Conservation (phyloP, 2,888 invertebrate species). For the Aporophyla nigra region DNA sequence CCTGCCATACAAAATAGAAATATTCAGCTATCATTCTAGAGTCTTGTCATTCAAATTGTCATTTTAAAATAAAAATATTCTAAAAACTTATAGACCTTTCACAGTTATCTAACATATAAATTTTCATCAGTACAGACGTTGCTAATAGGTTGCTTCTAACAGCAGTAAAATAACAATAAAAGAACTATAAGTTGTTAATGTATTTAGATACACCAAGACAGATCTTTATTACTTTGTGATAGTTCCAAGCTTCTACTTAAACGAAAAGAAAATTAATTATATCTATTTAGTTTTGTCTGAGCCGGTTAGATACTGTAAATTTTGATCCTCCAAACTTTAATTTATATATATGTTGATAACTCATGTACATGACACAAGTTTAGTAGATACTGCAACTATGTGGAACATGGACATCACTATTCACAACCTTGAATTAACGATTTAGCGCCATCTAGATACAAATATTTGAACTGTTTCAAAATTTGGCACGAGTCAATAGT, state of each 20-base stretch:
- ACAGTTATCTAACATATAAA: no score
- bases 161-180: no score
- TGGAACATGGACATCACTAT: slow-evolving; percentile 58
- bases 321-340: neutral
- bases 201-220: no score
- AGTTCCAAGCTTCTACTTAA: neutral
- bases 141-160: no score
- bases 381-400: neutral
- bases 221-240: neutral
- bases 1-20: no score
- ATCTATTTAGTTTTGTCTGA: neutral
- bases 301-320: neutral
- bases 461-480: slow-evolving; percentile 47
- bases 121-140: no score
- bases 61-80: no score
- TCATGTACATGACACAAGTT: neutral
- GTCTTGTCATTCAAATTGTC: no score
- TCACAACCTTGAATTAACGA: slow-evolving; percentile 48
- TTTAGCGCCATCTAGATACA: slow-evolving; percentile 58
- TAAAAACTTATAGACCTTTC: no score
- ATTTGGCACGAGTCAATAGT: neutral
- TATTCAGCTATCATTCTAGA: no score
- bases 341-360: neutral
- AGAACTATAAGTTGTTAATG: no score
- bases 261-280: neutral